phyloP scores from a whole-genome alignment of 2,888 invertebrate species.

The Cinara cedri region DNA sequence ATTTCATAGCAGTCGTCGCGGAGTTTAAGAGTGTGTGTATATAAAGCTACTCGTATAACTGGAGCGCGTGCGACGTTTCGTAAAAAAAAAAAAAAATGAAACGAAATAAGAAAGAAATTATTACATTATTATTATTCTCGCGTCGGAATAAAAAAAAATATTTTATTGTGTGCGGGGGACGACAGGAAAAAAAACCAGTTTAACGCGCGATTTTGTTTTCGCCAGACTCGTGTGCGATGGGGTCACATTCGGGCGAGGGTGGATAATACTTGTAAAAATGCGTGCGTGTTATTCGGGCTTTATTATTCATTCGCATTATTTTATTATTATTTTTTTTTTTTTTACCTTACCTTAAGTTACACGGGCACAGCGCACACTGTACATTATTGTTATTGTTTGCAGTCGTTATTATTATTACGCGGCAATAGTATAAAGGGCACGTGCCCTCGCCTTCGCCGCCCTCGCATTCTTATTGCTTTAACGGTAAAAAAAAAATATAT shows the following conservation, averaged over 20 bases:
- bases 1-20: slow-evolving; percentile 6
- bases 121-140: background rate
- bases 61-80: slow-evolving; percentile 6
- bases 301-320: no score
- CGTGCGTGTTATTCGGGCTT: background rate
- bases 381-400: background rate
- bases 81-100: slow-evolving; percentile 1
- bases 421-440: slow-evolving; percentile 23
- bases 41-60: no score
- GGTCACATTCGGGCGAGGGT: background rate
- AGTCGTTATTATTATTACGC: slow-evolving; percentile 20
- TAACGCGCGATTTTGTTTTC: slow-evolving; percentile 18
- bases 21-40: background rate
- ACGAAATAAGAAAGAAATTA: no score
- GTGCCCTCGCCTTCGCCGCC: slow-evolving; percentile 42
- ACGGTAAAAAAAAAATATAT: slow-evolving; percentile 37
- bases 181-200: slow-evolving; percentile 13
- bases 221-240: background rate
- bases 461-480: slow-evolving; percentile 26
- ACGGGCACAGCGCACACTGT: no score
- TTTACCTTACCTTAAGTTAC: no score
- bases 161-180: slow-evolving; percentile 9
- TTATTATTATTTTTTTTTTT: background rate
- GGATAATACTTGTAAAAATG: background rate
- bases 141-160: background rate